Conservation (phyloP, 1,140 invertebrate species). For the Megalopta genalis region DNA sequence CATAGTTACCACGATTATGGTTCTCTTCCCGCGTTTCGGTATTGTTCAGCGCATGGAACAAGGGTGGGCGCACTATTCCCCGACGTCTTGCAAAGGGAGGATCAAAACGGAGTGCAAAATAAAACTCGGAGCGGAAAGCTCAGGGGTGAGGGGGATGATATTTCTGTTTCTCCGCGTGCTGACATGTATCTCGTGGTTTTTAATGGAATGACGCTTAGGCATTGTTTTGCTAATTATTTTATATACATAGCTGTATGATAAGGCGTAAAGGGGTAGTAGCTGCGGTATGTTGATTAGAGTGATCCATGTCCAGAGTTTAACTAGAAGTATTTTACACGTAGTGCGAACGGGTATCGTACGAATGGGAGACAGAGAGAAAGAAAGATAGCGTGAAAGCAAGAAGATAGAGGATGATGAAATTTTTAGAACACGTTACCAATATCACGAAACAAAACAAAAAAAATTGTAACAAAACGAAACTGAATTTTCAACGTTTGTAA, state of each 20-base stretch:
- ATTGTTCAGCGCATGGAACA: neutral
- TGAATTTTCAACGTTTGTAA: conserved; percentile 6
- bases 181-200: conserved; percentile 52
- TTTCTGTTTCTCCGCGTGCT: conserved; percentile 22
- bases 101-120: neutral
- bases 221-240: conserved; percentile 67
- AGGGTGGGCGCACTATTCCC: conserved; percentile 13
- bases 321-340: conserved; percentile 63
- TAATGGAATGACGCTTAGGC: conserved; percentile 62
- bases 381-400: neutral
- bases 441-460: conserved; percentile 14
- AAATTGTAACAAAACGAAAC: conserved; percentile 2
- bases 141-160: neutral
- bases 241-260: conserved; percentile 51
- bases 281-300: conserved; percentile 63
- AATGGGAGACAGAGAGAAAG: neutral
- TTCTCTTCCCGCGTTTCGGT: conserved; percentile 34
- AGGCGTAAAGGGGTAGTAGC: conserved; percentile 46
- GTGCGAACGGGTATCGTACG: conserved; percentile 9
- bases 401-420: conserved; percentile 21
- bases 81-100: neutral
- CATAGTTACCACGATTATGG: conserved; percentile 26
- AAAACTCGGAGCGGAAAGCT: neutral
- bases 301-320: conserved; percentile 64
- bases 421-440: conserved; percentile 54